Evolutionary conservation across 2,113 vertebrate species (phyloP), one percentile per base, ranked within the genome.

Genomic region (Clinocottus analis): DNA sequence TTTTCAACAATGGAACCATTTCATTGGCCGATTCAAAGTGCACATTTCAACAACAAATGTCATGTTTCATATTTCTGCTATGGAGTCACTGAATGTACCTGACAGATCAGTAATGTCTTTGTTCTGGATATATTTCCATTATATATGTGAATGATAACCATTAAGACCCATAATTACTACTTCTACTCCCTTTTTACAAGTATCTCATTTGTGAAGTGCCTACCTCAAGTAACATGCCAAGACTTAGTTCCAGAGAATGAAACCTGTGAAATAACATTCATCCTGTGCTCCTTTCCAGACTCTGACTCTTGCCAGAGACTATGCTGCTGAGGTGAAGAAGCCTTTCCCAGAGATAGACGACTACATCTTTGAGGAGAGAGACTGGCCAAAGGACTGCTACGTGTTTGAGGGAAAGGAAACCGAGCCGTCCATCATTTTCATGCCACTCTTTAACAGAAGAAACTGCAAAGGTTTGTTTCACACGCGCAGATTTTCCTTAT

Each of bases 371-470:
- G 45, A 85, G 72, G 89, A 90, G 0, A 87, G 37, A 51, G 77
- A 86, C 33, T 92, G 81, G 77, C 92, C 90, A 0, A 80, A 82
- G 49, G 87, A 85, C 79, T 85, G 82, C 70, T 92, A 93, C 4
- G 90, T 91, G 76, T 74, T 92, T 0, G 82, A 92, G 74, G 92
- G 92, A 0, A 79, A 84, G 7, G 74, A 55, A 1, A 72, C 68
- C 21, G 86, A 78, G 66, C 88, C 87, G 23, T 88, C 88, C 0
- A 74, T 92, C 19, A 4, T 93, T 11, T 93, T 68, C 82, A 87
- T 93, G 90, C 88, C 92, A 0, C 87, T 92, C 4, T 93, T 92
- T 81, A 93, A 93, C 72, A 81, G 79, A 31, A 2, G 2, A 0
- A 93, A 93, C 84, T 90, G 89, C 75, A 82, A 80, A 88, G 88